These are phyloP conservation scores for Torymus auratus DNA, from an alignment of 2,888 invertebrate genomes.

Conservation along the genomic window DNA sequence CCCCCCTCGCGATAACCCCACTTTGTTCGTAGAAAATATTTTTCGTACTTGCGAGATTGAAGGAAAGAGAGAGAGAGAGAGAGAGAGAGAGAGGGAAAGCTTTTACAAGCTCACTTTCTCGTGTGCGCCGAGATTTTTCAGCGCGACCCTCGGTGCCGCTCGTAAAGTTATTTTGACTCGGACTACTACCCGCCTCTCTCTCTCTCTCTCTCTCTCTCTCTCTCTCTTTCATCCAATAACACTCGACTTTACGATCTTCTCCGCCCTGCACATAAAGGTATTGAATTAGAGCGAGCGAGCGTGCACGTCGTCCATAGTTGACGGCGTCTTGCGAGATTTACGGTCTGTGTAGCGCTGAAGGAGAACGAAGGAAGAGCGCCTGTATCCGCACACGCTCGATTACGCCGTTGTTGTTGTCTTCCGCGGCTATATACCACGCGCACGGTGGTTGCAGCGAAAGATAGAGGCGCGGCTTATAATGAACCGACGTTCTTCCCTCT, in stretches of 20 bases:
- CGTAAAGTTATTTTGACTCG: conserved; percentile 60
- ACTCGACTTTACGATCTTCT: conserved; percentile 60
- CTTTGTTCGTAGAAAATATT: not conserved
- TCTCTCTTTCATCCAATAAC: conserved; percentile 57
- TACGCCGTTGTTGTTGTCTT: not conserved
- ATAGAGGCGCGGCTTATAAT: no score
- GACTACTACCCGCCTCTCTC: conserved; percentile 36
- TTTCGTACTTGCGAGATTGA: conserved; percentile 26
- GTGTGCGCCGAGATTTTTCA: conserved; percentile 3
- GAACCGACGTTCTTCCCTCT: no score
- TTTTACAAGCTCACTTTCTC: conserved; percentile 12
- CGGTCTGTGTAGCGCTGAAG: not conserved
- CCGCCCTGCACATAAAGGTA: conserved; percentile 50
- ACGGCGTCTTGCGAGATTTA: conserved; percentile 28
- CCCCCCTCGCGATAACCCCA: not conserved
- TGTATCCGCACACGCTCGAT: conserved; percentile 24
- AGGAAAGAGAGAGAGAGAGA: conserved; percentile 4
- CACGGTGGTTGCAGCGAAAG: no score
- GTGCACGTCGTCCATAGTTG: conserved; percentile 45
- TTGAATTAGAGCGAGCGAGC: conserved; percentile 57
- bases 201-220: conserved; percentile 37
- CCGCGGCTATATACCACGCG: no score
- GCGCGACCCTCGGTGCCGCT: conserved; percentile 8
- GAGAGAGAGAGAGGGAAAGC: not conserved
- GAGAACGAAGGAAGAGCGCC: no score